A percentile compares a stretch with the other conserved stretches of the same genome.
phyloP scores from a whole-genome alignment of 2,888 invertebrate genomes.

The Drosophila mettleri region DNA sequence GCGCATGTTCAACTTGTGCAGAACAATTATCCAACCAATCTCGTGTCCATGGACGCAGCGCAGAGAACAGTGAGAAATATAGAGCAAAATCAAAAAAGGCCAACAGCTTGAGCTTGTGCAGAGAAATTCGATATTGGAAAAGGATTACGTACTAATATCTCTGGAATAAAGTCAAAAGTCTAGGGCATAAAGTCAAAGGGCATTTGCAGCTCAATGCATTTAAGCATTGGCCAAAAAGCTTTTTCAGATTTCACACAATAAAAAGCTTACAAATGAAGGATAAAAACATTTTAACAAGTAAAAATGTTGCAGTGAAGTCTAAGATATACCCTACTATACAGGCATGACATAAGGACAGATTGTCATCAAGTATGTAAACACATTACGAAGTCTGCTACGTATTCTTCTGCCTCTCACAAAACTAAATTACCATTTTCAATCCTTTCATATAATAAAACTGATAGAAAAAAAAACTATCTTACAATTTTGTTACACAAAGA shows the following conservation, averaged over 20 bases:
- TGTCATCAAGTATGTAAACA: too few relatives aligned
- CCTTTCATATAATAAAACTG: neutral
- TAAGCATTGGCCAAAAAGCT: constrained; percentile 1
- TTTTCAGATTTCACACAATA: constrained; percentile 2
- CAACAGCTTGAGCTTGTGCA: neutral
- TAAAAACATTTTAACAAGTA: neutral
- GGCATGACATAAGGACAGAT: too few relatives aligned
- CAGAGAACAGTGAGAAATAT: neutral
- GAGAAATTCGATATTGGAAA: too few relatives aligned
- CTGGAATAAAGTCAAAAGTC: neutral
- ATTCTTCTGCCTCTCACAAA: too few relatives aligned
- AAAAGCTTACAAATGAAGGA: neutral
- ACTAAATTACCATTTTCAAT: neutral
- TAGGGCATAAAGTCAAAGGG: neutral
- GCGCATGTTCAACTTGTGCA: constrained; percentile 12
- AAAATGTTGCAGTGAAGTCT: neutral
- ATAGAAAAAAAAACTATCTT: neutral
- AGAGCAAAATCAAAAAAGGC: neutral
- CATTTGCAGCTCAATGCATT: neutral
- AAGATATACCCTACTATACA: too few relatives aligned
- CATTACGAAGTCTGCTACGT: too few relatives aligned
- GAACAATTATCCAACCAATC: constrained; percentile 5
- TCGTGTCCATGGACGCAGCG: neutral
- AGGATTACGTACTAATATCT: neutral
- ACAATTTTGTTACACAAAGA: neutral